Percentiles rank a stretch among this genome's conserved stretches.
phyloP scores from a whole-genome alignment of 2,113 vertebrate genomes.

The Phocoena sinus region DNA sequence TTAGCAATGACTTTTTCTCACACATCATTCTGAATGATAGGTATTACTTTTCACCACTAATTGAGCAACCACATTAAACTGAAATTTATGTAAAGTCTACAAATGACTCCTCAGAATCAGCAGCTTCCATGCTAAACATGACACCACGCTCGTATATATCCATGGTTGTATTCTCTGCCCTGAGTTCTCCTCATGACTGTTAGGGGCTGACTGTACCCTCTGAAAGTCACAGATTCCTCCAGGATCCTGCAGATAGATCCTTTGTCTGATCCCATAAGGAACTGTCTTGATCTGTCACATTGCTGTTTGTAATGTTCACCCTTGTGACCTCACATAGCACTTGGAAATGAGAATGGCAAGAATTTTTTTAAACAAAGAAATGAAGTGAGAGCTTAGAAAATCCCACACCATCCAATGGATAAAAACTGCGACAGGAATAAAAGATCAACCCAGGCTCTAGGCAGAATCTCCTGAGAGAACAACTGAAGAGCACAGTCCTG shows the following conservation, averaged over 20 bases:
- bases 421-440: slow-evolving; percentile 49
- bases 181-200: background rate
- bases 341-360: background rate
- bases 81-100: background rate
- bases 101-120: background rate
- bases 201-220: background rate
- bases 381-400: slow-evolving; percentile 23
- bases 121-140: background rate
- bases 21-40: background rate
- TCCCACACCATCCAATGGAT: background rate
- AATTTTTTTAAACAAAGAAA: background rate
- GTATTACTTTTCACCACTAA: background rate
- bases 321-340: background rate
- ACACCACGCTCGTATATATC: background rate
- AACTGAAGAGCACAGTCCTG: background rate
- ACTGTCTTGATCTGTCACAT: background rate
- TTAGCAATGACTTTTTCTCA: background rate
- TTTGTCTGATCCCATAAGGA: background rate
- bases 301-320: background rate
- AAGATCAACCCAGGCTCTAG: background rate
- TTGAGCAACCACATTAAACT: background rate
- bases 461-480: slow-evolving; percentile 13
- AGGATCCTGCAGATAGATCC: background rate
- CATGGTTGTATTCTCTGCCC: background rate
- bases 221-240: background rate